These are phyloP conservation scores for Phyllostomus hastatus DNA, from an alignment of 2,113 vertebrate species.

Conservation along the genomic window DNA sequence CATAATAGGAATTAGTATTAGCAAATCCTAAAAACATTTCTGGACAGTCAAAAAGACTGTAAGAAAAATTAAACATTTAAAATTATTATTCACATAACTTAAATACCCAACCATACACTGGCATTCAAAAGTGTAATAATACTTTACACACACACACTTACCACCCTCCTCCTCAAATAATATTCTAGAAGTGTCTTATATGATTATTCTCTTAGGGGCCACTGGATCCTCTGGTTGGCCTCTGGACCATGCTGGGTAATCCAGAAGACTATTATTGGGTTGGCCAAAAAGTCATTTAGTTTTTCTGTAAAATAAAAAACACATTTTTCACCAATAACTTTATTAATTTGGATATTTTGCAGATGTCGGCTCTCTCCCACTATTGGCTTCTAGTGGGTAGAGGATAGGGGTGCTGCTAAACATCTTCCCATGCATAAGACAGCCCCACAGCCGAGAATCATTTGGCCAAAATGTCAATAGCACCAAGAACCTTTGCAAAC, in stretches of 20 bases:
- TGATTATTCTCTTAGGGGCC: background rate
- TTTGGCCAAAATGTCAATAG: too few relatives aligned
- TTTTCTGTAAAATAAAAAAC: too few relatives aligned
- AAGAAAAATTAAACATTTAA: background rate
- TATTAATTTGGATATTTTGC: too few relatives aligned
- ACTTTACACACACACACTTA: background rate
- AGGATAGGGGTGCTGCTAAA: too few relatives aligned
- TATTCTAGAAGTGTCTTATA: background rate
- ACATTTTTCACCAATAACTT: too few relatives aligned
- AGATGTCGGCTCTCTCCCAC: too few relatives aligned
- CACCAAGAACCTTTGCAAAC: too few relatives aligned
- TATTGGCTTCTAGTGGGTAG: too few relatives aligned
- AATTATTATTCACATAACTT: background rate
- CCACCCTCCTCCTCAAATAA: background rate
- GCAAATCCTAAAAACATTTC: background rate
- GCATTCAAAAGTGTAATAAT: background rate
- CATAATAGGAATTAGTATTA: background rate
- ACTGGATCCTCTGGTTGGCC: background rate
- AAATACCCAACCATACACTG: background rate
- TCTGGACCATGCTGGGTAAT: background rate
- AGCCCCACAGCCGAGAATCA: too few relatives aligned
- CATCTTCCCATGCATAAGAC: too few relatives aligned
- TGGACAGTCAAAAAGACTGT: background rate
- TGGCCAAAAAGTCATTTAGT: too few relatives aligned
- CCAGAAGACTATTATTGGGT: background rate